Evolutionary conservation across 2,888 invertebrate species (phyloP).

Genomic region (Athetis lepigone): DNA sequence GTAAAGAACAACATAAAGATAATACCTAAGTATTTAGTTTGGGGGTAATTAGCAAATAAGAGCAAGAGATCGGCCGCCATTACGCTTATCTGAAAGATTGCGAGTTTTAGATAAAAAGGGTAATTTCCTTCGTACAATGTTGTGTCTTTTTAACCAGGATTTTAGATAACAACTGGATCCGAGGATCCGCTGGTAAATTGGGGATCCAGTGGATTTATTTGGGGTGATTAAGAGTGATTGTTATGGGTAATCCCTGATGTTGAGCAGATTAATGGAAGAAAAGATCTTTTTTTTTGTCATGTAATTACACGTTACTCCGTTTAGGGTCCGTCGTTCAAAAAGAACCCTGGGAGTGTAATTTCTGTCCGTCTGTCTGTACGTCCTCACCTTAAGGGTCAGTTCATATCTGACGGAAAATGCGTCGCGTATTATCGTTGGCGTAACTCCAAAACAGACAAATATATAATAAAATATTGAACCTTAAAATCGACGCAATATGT

Average conservation of each 20-base stretch:
- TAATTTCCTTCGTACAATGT: conserved; percentile 59
- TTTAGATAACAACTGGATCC: conserved; percentile 53
- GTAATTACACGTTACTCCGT: no score
- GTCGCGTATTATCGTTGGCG: no score
- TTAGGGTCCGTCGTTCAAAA: no score
- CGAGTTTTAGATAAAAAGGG: conserved; percentile 59
- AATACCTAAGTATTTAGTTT: conserved; percentile 37
- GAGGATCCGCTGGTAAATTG: conserved; percentile 21
- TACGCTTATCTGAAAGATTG: conserved; percentile 60
- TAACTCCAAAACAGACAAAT: no score
- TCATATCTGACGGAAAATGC: no score
- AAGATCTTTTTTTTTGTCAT: background rate
- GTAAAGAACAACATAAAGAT: conserved; percentile 44
- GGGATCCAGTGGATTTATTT: conserved; percentile 18
- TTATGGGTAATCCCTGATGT: background rate
- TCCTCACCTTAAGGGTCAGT: no score
- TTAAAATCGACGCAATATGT: no score
- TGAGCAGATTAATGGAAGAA: background rate
- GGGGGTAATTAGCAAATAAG: conserved; percentile 51
- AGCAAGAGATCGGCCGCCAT: conserved; percentile 40
- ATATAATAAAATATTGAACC: no score
- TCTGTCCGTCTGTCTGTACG: no score
- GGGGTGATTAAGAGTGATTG: conserved; percentile 17
- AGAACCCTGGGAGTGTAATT: no score
- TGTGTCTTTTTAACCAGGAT: conserved; percentile 52